Evolutionary conservation across 1,140 invertebrate genomes (phyloP), one percentile per base, ranked within the genome.

Genomic region (Drosophila grimshawi): DNA sequence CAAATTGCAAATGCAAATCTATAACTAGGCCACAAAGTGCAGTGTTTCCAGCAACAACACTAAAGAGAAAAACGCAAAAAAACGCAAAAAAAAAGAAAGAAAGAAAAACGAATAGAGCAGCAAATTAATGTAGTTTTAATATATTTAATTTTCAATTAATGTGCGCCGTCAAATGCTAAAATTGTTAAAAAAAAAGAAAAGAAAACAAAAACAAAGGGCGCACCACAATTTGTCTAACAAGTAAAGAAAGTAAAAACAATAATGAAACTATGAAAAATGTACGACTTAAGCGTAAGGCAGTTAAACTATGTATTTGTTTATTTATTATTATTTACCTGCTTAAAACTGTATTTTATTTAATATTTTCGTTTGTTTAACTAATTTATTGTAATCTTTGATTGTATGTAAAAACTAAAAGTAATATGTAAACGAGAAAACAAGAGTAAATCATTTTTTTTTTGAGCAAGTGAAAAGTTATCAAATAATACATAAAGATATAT

Each of bases 311-410:
- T 86, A 88, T 72, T 66, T 61, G 59, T 76, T 51, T 65, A 52
- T 61, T 61, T 73, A 6, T 64, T 64, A 64, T 46, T 45, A 39
- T 55, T 66, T 45, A 52, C 11, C 29, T 63, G 41, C 41, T 59
- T 59, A 29, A 56, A 66, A 75, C 39, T 82, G 80, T 82, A 82
- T 78, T 69, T 55, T 64, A 56, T 60, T 59, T 63, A 41, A 19
- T 30, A 62, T 48, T 43, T 68, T 53, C 6, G 39, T 72, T 45
- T 69, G 55, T 79, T 80, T 71, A 88, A 88, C 75, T 86, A 88
- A 86, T 82, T 86, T 86, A 86, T 86, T 86, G 63, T 72, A 64
- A 75, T 53, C 37, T 55, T 63, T 72, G 10, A 59, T 55, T 79
- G 78, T 72, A 79, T 72, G 61, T 76, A 73, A 71, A 45, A 60